phyloP scores from a whole-genome alignment of 30 jellyfish, hydroid and myxozoan species.

The Sanderia malayensis region DNA sequence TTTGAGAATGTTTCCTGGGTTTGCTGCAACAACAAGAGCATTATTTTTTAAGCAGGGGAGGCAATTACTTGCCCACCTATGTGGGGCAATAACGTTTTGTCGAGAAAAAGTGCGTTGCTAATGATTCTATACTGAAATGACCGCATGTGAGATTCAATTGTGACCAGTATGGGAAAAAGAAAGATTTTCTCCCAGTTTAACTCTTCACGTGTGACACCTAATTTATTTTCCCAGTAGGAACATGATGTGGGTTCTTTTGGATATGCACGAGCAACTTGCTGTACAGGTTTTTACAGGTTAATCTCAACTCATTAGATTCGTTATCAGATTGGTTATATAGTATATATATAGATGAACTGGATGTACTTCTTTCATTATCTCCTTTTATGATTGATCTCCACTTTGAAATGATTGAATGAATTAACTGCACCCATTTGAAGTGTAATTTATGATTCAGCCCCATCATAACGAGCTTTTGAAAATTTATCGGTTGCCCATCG shows the following conservation, averaged over 20 bases:
- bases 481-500: neutral
- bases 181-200: neutral
- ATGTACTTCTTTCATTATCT: neutral
- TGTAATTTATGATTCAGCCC: neutral
- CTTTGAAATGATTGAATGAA: neutral
- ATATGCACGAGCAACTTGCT: neutral
- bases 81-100: neutral
- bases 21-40: too few species aligned
- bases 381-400: constrained; percentile 2
- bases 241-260: constrained; percentile 1
- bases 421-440: neutral
- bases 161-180: neutral
- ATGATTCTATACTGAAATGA: neutral
- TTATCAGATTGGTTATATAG: neutral
- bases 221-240: constrained; percentile 1
- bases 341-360: neutral
- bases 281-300: neutral
- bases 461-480: constrained; percentile 1
- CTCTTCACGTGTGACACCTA: constrained; percentile 2
- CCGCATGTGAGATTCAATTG: constrained; percentile 3
- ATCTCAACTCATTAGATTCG: neutral
- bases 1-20: too few species aligned
- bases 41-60: too few species aligned
- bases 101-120: neutral
- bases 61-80: too few species aligned